Evolutionary conservation across 2,888 invertebrate genomes (phyloP).

Genomic region (Blera fallax): DNA sequence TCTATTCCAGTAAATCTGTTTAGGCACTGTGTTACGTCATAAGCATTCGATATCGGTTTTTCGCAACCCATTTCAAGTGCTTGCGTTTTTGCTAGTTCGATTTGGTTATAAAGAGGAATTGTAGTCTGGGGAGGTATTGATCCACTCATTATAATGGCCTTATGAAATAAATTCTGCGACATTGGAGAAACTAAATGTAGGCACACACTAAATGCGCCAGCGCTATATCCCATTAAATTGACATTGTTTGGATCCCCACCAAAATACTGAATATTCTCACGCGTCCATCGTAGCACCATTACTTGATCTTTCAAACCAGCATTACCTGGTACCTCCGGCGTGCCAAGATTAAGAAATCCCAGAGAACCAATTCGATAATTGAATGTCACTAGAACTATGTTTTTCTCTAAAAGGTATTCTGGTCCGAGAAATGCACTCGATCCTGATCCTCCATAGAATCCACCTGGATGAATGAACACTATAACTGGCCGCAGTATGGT

Average conservation of each 20-base stretch:
- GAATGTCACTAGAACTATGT: conserved; percentile 84
- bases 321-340: conserved; percentile 83
- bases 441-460: conserved; percentile 83
- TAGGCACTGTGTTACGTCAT: conserved; percentile 82
- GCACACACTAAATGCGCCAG: conserved; percentile 76
- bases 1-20: conserved; percentile 75
- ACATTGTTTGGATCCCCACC: conserved; percentile 83
- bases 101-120: conserved; percentile 80
- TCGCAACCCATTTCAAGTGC: conserved; percentile 82
- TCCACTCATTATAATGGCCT: conserved; percentile 83
- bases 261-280: conserved; percentile 82
- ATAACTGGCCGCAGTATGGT: conserved; percentile 82
- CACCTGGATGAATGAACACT: conserved; percentile 86
- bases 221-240: conserved; percentile 82
- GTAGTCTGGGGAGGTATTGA: conserved; percentile 75
- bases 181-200: conserved; percentile 79
- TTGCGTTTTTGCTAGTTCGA: conserved; percentile 82
- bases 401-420: conserved; percentile 84
- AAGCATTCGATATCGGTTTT: conserved; percentile 75
- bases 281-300: conserved; percentile 83
- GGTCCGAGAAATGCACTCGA: conserved; percentile 82
- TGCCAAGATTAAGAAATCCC: conserved; percentile 83
- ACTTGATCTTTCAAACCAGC: conserved; percentile 85
- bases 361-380: conserved; percentile 85
- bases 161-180: conserved; percentile 82